Percentiles rank a stretch among this genome's conserved stretches.
These are phyloP conservation scores for Microtus ochrogaster DNA, from an alignment of 2,113 vertebrate species.

Conservation along the genomic window DNA sequence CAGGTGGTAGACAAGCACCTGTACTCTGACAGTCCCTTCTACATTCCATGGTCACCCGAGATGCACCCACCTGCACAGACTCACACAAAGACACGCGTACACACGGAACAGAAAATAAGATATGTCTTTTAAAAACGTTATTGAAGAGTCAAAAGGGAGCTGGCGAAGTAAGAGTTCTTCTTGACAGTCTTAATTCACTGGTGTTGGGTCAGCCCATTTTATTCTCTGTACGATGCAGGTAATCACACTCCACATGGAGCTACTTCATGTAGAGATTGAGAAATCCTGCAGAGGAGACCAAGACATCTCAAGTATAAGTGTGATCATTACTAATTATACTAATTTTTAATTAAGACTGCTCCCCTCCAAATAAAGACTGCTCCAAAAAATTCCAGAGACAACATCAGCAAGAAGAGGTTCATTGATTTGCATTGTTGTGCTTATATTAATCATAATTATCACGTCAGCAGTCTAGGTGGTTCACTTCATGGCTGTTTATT, in stretches of 20 bases:
- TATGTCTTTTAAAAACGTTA: background rate
- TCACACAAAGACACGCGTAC: background rate
- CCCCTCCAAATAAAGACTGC: background rate
- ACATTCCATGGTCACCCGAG: background rate
- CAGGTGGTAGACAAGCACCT: background rate
- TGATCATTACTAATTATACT: slow-evolving; percentile 72
- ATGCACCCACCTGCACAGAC: background rate
- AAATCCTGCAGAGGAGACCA: background rate
- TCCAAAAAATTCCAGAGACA: slow-evolving; percentile 46
- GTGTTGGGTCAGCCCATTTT: background rate
- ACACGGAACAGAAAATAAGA: background rate
- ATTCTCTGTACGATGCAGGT: slow-evolving; percentile 31
- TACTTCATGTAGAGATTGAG: background rate
- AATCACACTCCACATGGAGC: background rate
- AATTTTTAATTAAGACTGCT: slow-evolving; percentile 67
- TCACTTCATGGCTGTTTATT: slow-evolving; percentile 54
- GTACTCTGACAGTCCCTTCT: background rate
- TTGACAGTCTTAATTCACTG: background rate
- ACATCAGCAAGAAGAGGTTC: slow-evolving; percentile 36
- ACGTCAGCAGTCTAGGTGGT: slow-evolving; percentile 3
- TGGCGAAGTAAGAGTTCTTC: background rate
- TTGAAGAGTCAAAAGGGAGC: background rate
- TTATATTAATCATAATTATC: slow-evolving; percentile 59
- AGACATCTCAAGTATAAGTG: slow-evolving; percentile 56
- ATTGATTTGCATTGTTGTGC: slow-evolving; percentile 33